Evolutionary conservation across 2,113 vertebrate species (phyloP).

Genomic region (Notothenia rossii): DNA sequence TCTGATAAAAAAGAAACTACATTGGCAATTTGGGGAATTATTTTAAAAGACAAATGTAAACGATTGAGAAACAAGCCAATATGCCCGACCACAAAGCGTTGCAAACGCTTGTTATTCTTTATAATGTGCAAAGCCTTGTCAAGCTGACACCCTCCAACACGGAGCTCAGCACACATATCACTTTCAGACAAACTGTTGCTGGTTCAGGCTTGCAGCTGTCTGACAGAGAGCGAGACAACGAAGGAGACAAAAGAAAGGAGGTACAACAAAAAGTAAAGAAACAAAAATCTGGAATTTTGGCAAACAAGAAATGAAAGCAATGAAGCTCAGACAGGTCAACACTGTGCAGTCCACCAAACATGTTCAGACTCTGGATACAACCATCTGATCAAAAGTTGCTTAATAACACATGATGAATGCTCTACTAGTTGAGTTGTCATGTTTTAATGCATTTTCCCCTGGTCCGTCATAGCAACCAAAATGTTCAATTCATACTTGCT

Average conservation of each 20-base stretch:
- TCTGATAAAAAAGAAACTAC: too few relatives aligned
- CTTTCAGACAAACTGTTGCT: constrained; percentile 49
- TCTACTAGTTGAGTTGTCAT: constrained; percentile 11
- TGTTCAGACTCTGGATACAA: neutral
- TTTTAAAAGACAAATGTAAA: too few relatives aligned
- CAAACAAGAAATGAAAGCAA: neutral
- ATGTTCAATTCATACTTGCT: constrained; percentile 21
- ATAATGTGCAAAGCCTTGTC: constrained; percentile 66
- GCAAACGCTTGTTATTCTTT: constrained; percentile 63
- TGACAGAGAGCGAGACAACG: constrained; percentile 15
- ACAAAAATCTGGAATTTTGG: neutral
- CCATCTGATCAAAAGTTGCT: constrained; percentile 40
- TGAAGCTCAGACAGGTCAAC: neutral
- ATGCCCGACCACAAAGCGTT: too few relatives aligned
- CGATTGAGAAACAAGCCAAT: too few relatives aligned
- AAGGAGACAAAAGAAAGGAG: neutral
- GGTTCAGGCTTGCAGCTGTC: constrained; percentile 69
- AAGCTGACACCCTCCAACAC: constrained; percentile 57
- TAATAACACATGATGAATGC: constrained; percentile 21
- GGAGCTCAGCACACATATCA: constrained; percentile 39
- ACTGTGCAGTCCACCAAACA: neutral
- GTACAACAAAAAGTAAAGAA: neutral
- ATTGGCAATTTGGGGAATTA: too few relatives aligned
- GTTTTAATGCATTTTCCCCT: constrained; percentile 45
- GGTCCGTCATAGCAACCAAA: constrained; percentile 46